Evolutionary conservation across 2,113 vertebrate species (phyloP), one percentile per base, ranked within the genome.

Genomic region (Urocynchramus pylzowi): DNA sequence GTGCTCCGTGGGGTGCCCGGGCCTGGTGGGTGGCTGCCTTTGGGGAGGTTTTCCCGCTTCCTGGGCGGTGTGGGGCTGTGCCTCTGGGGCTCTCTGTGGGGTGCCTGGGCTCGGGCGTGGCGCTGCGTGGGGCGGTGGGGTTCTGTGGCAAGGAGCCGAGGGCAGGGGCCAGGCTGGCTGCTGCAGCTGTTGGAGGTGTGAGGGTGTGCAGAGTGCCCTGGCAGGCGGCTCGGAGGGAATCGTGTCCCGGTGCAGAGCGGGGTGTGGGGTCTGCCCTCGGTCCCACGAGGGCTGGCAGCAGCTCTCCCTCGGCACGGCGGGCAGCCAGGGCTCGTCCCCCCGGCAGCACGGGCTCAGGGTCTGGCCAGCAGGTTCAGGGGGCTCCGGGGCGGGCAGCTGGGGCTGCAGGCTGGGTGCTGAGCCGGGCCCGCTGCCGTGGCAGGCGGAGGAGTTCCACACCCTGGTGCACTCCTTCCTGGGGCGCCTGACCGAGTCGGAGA

Each of bases 381-480:
- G 31, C 12, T 42, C 45, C 9, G 10, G 53, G 50, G 13, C 7
- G 2, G 2, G 19, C 13, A 19, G 3, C 37, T 4, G 24, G 26
- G n/a, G 11, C 19, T 3, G 11, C 7, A 5, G 1, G 21, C 11
- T 1, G 16, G 56, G 28, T 3, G 13, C 82, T 78, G 56, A 84
- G 80, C 8, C 0, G 33, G 49, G 41, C 21, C 37, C 2, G 1
- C 21, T 42, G 7, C 41, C 17, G 1, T 4, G 33, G 24, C 41
- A 99, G 99, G 98, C 98, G 0, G 98, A 98, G 89, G 98, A 98
- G 96, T 99, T 99, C 54, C 98, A 99, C 70, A 39, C 52, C 28
- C 96, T 98, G 56, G 98, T 99, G 59, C 98, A 98, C 49, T 85
- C 98, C 4, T 99, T 99, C 96, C 98, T 99, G 98, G 98, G 98